Percentiles rank a stretch among this genome's conserved stretches.
These are phyloP conservation scores for Bombus waltoni DNA, from an alignment of 1,140 invertebrate genomes.

Conservation along the genomic window DNA sequence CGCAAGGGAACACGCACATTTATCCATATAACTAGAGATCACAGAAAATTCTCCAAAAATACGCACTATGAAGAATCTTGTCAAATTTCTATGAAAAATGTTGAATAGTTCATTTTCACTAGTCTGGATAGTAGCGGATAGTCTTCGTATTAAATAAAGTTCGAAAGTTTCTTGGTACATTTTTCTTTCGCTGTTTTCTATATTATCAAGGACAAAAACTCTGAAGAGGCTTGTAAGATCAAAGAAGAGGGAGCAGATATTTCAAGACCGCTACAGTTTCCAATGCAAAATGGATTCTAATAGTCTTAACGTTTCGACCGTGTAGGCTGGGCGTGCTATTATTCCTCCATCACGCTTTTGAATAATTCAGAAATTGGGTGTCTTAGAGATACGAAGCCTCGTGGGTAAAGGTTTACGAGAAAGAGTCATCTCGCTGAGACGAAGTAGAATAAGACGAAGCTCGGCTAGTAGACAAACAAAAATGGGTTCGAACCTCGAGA, in stretches of 20 bases:
- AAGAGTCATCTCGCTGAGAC: not conserved
- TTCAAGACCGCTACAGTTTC: not conserved
- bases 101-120: not conserved
- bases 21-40: too few species aligned
- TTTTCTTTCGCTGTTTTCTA: not conserved
- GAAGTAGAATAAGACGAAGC: not conserved
- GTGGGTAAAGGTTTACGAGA: not conserved
- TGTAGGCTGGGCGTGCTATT: slow-evolving; percentile 44
- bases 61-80: too few species aligned
- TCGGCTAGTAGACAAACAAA: not conserved
- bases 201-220: not conserved
- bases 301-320: slow-evolving; percentile 45
- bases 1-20: too few species aligned
- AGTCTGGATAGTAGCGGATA: too few species aligned
- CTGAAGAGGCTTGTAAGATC: not conserved
- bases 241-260: not conserved
- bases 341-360: slow-evolving; percentile 61
- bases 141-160: not conserved
- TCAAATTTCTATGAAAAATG: too few species aligned
- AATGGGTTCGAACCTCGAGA: not conserved
- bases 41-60: too few species aligned
- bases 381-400: slow-evolving; percentile 34
- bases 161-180: not conserved
- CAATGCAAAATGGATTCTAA: slow-evolving; percentile 61
- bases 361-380: slow-evolving; percentile 61